phyloP scores from a whole-genome alignment of 1,140 invertebrate species.

The Platyscapa corneri region DNA sequence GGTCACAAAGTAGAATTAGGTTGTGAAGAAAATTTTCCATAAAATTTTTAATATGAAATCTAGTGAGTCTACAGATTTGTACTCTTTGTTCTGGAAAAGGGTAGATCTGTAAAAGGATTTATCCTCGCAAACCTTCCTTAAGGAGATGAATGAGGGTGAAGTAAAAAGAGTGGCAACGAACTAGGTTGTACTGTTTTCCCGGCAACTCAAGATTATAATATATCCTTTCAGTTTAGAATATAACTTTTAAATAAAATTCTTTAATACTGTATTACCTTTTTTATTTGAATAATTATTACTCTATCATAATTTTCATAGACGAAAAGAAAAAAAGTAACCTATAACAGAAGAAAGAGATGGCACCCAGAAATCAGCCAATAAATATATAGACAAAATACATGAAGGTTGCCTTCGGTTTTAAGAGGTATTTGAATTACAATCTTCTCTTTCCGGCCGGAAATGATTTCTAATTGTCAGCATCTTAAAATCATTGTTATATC shows the following conservation, averaged over 20 bases:
- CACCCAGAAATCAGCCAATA: too few relatives aligned
- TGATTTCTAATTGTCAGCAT: slow-evolving; percentile 58
- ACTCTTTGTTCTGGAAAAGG: background rate
- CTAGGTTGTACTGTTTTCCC: slow-evolving; percentile 25
- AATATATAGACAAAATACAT: background rate
- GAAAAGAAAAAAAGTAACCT: slow-evolving; percentile 55
- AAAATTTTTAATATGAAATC: too few relatives aligned
- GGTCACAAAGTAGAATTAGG: slow-evolving; percentile 47
- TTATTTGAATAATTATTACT: background rate
- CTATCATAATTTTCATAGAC: slow-evolving; percentile 69
- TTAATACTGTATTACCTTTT: too few relatives aligned
- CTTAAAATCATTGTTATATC: background rate
- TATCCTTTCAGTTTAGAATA: too few relatives aligned
- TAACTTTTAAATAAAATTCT: too few relatives aligned
- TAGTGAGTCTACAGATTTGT: too few relatives aligned
- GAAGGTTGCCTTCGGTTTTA: slow-evolving; percentile 47
- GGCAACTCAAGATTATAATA: too few relatives aligned
- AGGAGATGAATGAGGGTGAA: background rate
- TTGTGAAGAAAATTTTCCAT: slow-evolving; percentile 42
- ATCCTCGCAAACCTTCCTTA: slow-evolving; percentile 32
- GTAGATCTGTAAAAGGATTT: slow-evolving; percentile 63
- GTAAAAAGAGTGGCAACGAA: background rate
- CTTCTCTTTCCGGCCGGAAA: slow-evolving; percentile 57
- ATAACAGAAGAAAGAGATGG: too few relatives aligned
- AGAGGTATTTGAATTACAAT: slow-evolving; percentile 65